Base-by-base conservation (phyloP, 2,113 vertebrate genomes). In the Solea solea region DNA sequence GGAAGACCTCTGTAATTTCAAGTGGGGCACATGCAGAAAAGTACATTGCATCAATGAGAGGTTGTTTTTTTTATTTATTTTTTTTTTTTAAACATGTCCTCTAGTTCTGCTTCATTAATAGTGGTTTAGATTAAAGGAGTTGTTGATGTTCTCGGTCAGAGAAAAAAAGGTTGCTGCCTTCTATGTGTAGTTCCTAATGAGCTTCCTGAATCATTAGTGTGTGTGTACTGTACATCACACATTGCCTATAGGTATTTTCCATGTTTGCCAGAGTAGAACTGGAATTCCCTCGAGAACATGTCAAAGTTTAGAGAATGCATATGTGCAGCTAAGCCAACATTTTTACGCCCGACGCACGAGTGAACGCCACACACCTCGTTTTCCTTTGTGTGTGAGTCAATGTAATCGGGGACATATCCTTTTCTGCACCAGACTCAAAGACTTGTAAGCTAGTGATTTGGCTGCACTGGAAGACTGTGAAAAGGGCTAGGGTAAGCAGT, bases 181-280 rank as follows among this genome's bases (percentile, higher is more conserved):
- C 78, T 67, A 82, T 77, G 78, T 90, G 81, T 86, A 82, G 69
- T 63, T 71, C 74, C 76, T 94, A 93, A 92, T 92, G 90, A 93
- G 87, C 81, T 84, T 77, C 70, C 70, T 83, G 69, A 81, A 77
- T 72, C 79, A 76, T 81, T 16, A 49, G 53, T 58, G 25, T 52
- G 57, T 69, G 52, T 0, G 9, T 65, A 21, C 57, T 39, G 74
- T 75, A 83, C 11, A 41, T 40, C 48, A 65, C 56, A 61, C 69
- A 58, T 79, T 57, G 80, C 87, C 86, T 77, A 54, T 51, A 88
- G 89, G 76, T 86, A 66, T 82, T 85, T 84, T 76, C 54, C 82
- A 41, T 61, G 59, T 79, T 65, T 68, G 67, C 72, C 55, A 4
- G 60, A 81, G 84, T 78, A 49, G 55, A 80, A 84, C 64, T 81